phyloP scores from a whole-genome alignment of 2,113 vertebrate species.

The Coptodon rendalli region DNA sequence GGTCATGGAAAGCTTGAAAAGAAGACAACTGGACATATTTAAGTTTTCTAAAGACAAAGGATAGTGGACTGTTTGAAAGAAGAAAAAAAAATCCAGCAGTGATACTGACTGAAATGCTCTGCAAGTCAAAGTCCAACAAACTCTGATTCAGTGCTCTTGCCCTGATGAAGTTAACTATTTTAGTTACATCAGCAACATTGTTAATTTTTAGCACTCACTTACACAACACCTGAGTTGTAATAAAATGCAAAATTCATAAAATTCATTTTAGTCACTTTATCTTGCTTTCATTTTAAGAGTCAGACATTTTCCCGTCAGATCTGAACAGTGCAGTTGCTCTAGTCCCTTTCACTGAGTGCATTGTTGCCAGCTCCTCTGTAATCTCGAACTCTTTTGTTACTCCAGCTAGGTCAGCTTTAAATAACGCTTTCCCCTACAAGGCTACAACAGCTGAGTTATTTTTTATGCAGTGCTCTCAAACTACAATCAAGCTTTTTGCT shows the following conservation, averaged over 20 bases:
- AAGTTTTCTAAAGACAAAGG: not conserved
- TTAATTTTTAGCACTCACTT: not conserved
- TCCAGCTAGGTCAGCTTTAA: not conserved
- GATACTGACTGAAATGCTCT: not conserved
- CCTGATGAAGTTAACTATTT: not conserved
- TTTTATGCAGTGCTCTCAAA: not conserved
- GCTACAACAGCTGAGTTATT: not conserved
- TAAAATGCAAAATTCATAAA: not conserved
- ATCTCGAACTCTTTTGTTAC: not conserved
- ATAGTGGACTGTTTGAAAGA: not conserved
- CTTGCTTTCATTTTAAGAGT: not conserved
- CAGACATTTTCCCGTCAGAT: not conserved
- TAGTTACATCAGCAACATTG: not conserved
- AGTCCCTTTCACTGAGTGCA: not conserved
- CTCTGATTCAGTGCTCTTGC: not conserved
- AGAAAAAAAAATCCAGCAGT: not conserved
- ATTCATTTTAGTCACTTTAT: not conserved
- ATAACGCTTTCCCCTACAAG: accelerated
- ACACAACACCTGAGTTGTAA: not conserved
- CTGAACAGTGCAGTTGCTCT: not conserved
- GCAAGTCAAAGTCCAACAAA: not conserved
- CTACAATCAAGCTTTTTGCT: not conserved
- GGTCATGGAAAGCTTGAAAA: not conserved
- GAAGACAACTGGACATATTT: not conserved
- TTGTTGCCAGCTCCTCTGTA: not conserved